Evolutionary conservation across 2,888 invertebrate genomes (phyloP).

Genomic region (Cantharis lateralis): DNA sequence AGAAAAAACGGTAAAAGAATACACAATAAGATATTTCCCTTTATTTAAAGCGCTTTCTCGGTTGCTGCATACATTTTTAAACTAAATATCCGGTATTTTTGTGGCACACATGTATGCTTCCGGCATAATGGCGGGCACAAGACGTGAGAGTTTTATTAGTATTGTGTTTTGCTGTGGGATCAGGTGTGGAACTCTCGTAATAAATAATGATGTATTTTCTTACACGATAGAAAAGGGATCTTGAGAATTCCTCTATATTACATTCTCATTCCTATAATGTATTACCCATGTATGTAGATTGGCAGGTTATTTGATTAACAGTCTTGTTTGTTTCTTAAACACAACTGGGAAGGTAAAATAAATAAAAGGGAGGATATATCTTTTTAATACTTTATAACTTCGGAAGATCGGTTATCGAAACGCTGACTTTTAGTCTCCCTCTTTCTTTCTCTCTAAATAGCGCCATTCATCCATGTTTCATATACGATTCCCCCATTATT

Average conservation of each 20-base stretch:
- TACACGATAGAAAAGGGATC: constrained; percentile 20
- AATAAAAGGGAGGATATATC: background rate
- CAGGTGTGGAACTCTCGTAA: constrained; percentile 31
- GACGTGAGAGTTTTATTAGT: constrained; percentile 41
- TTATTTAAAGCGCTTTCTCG: constrained; percentile 32
- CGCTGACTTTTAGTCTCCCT: too few species aligned
- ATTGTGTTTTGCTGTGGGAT: constrained; percentile 37
- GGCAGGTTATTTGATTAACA: constrained; percentile 4
- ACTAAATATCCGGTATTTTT: constrained; percentile 37
- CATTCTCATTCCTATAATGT: constrained; percentile 12
- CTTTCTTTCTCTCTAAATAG: too few species aligned
- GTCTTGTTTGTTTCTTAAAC: background rate
- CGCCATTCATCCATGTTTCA: too few species aligned
- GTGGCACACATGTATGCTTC: constrained; percentile 36
- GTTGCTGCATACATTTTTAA: constrained; percentile 37
- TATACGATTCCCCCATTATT: too few species aligned
- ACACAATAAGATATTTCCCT: constrained; percentile 30
- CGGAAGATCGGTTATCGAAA: too few species aligned
- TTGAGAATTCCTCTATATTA: constrained; percentile 16
- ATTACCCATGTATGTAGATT: background rate
- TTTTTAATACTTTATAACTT: too few species aligned
- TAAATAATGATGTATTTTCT: constrained; percentile 34
- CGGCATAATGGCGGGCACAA: constrained; percentile 33
- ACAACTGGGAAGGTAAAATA: background rate
- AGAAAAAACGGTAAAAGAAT: constrained; percentile 27